phyloP scores from a whole-genome alignment of 2,888 invertebrate genomes.

The Sussaba pulchella region DNA sequence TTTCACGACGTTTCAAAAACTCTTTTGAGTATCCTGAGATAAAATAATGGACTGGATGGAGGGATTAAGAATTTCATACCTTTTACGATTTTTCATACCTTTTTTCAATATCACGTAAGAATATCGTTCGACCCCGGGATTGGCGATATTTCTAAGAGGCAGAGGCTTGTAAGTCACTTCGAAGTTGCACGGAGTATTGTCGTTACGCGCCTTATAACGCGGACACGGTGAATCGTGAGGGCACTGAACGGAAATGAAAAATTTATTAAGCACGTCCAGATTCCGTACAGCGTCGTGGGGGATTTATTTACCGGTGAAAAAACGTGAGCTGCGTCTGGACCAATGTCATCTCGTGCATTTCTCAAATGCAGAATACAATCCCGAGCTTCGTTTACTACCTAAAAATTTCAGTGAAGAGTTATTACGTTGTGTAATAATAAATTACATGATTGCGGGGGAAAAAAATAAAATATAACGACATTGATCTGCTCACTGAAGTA shows the following conservation, averaged over 20 bases:
- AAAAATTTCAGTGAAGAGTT: conserved; percentile 49
- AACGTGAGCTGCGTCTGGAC: conserved; percentile 86
- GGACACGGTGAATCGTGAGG: conserved; percentile 94
- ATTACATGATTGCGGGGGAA: no score
- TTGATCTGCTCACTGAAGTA: no score
- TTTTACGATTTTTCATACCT: conserved; percentile 85
- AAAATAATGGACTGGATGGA: no score
- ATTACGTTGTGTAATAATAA: conserved; percentile 1
- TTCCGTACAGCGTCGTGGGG: no score
- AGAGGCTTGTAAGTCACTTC: conserved; percentile 87
- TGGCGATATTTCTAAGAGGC: conserved; percentile 78
- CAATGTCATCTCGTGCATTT: conserved; percentile 73
- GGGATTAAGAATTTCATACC: neutral
- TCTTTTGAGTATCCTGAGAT: conserved; percentile 3
- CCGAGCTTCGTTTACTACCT: conserved; percentile 92
- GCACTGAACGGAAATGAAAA: conserved; percentile 86
- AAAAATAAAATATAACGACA: no score
- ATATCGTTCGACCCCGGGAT: conserved; percentile 86
- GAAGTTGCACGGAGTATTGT: conserved; percentile 93
- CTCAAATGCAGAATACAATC: conserved; percentile 89
- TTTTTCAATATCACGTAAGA: conserved; percentile 94
- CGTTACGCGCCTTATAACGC: conserved; percentile 85
- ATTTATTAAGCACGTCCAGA: conserved; percentile 66
- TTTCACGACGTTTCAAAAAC: no score
- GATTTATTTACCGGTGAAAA: conserved; percentile 93